Percentiles rank a stretch among this genome's conserved stretches.
phyloP scores from a whole-genome alignment of 2,888 invertebrate species.

The Tupiocoris notatus region DNA sequence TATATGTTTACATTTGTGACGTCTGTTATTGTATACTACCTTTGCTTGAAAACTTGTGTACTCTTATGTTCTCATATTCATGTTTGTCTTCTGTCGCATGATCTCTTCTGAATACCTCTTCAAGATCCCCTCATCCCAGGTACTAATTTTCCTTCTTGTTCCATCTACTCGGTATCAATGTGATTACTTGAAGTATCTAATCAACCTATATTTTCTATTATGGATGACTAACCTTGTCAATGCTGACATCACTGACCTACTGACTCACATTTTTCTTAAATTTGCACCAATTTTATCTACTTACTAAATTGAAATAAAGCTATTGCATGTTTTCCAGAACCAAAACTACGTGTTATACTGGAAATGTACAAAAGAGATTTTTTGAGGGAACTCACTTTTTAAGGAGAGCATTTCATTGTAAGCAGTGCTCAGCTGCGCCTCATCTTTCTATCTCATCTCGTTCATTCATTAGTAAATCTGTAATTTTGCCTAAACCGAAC shows the following conservation, averaged over 20 bases:
- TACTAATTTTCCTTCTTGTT: constrained; percentile 28
- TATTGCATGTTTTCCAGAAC: too few relatives aligned
- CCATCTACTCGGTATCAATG: not conserved
- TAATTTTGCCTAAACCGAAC: too few relatives aligned
- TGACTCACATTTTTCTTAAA: not conserved
- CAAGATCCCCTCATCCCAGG: constrained; percentile 41
- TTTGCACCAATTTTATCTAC: not conserved
- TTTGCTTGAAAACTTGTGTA: not conserved
- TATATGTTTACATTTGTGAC: not conserved
- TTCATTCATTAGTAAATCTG: too few relatives aligned
- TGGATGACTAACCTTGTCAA: not conserved
- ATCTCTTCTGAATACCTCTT: constrained; percentile 29
- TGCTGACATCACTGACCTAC: not conserved
- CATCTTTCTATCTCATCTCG: too few relatives aligned
- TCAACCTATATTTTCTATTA: not conserved
- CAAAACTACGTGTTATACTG: too few relatives aligned
- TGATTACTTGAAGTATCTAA: not conserved
- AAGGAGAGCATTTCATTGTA: too few relatives aligned
- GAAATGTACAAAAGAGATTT: too few relatives aligned
- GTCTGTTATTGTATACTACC: not conserved
- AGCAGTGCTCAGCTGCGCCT: too few relatives aligned
- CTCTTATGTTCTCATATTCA: too few relatives aligned
- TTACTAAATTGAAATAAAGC: too few relatives aligned
- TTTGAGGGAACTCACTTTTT: too few relatives aligned
- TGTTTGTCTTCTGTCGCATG: constrained; percentile 46